phyloP scores from a whole-genome alignment of 2,113 vertebrate species.

The Paracanthobrama guichenoti region DNA sequence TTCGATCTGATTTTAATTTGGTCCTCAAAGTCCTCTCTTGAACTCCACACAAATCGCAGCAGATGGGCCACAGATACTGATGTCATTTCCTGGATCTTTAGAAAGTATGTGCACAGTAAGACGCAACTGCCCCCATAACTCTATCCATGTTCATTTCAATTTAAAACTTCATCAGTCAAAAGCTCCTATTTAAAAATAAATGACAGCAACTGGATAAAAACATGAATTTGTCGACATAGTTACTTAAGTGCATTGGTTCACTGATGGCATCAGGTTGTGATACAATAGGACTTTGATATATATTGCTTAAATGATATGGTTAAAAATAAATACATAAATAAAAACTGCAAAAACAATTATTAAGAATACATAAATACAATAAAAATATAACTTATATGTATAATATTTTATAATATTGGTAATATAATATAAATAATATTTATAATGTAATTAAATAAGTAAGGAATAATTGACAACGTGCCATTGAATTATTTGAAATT shows the following conservation, averaged over 20 bases:
- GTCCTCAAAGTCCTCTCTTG: constrained; percentile 6
- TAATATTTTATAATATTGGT: neutral
- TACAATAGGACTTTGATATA: neutral
- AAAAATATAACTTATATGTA: neutral
- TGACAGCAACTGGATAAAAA: neutral
- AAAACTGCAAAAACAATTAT: neutral
- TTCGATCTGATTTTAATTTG: constrained; percentile 35
- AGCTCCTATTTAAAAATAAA: constrained; percentile 1
- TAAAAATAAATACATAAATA: neutral
- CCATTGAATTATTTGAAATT: no score
- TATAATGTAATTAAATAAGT: neutral
- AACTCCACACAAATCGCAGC: constrained; percentile 23
- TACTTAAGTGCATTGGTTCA: neutral
- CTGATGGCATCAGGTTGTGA: neutral
- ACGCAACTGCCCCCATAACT: neutral
- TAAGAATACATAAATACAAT: neutral
- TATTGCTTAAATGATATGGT: neutral
- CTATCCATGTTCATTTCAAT: neutral
- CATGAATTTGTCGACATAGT: neutral
- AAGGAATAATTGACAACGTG: no score
- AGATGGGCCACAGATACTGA: constrained; percentile 25
- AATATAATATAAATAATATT: neutral
- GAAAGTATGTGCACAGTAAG: neutral
- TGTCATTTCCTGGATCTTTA: constrained; percentile 26
- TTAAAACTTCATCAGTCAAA: neutral